A percentile compares a stretch with the other conserved stretches of the same genome.
These are phyloP conservation scores for Lapara coniferarum DNA, from an alignment of 2,888 invertebrate genomes.

Conservation along the genomic window DNA sequence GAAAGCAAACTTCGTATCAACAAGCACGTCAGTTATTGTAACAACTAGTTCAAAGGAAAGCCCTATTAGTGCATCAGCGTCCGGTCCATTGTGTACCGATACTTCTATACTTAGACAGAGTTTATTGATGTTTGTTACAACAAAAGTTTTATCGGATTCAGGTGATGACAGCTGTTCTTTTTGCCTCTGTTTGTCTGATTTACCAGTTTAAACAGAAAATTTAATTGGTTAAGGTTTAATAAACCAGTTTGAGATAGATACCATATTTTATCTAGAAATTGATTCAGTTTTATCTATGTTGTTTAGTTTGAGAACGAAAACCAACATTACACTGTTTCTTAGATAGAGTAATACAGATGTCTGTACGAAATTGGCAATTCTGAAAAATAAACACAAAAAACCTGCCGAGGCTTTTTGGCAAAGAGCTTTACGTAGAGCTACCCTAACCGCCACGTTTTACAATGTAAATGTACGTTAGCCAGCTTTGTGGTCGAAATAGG, in stretches of 20 bases:
- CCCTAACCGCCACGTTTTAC: not conserved
- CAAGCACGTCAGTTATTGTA: slow-evolving; percentile 57
- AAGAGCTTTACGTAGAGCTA: not conserved
- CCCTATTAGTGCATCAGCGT: slow-evolving; percentile 70
- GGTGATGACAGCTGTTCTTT: slow-evolving; percentile 2
- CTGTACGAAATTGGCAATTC: not conserved
- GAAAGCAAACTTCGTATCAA: slow-evolving; percentile 53
- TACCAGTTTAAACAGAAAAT: not conserved
- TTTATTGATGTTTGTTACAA: slow-evolving; percentile 2
- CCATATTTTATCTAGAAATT: too few relatives aligned
- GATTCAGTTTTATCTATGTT: too few relatives aligned
- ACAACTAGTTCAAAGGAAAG: slow-evolving; percentile 76
- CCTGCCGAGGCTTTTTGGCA: not conserved
- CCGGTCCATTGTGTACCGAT: slow-evolving; percentile 67
- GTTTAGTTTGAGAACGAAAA: too few relatives aligned
- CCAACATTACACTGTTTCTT: too few relatives aligned
- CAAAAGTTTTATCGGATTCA: not conserved
- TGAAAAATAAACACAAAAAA: not conserved
- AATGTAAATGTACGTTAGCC: not conserved
- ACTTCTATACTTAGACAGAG: slow-evolving; percentile 42
- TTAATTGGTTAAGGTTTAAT: too few relatives aligned
- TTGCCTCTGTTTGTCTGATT: not conserved
- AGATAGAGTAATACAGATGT: too few relatives aligned
- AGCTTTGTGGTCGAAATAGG: not conserved
- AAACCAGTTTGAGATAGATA: too few relatives aligned